Evolutionary conservation across 2,797 vertebrate species (phyloP), one percentile per base, ranked within the genome.

Genomic region (Phalanger gymnotis): DNA sequence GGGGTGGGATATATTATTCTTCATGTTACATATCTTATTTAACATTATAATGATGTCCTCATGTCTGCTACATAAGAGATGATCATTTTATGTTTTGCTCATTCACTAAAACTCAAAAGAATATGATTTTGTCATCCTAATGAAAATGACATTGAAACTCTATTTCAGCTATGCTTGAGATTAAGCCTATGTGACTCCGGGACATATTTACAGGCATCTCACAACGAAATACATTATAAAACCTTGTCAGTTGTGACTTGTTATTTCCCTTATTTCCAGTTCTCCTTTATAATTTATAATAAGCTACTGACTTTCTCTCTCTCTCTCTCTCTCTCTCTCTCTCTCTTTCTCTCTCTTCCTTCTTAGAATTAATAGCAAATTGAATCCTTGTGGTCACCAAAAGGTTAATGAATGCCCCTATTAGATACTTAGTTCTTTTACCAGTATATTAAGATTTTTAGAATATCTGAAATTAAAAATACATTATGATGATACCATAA

Each of bases 181-280:
- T 91, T 95, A 94, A 92, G 93, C 1, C n/a, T 93, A 40, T 27
- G 47, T 54, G 54, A 61, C 25, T 94, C 73, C 14, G 94, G 73
- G 52, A 55, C 53, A 10, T 13, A 56, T 90, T 93, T 87, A 94
- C 10, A 95, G 58, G 31, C 13, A 92, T 2, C 11, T 54, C 89
- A 7, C 27, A 94, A 87, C 81, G 2, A 91, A 93, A 40, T 47
- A 81, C 47, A 25, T 81, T 47, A 81, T 27, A 47, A 47, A 81
- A 81, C 9, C n/a, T 81, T 47, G 22, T 81, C 66, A 81, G 0
- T 47, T 81, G 40, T 47, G 73, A 47, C 73, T 81, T 40, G 7
- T 90, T 92, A 90, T 93, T 94, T 55, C 11, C 12, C 92, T 95
- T 73, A 90, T 94, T 93, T 66, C 66, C 92, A 94, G 54, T 90